Conservation (phyloP, 2,888 invertebrate species). For the Hetaerina titia region DNA sequence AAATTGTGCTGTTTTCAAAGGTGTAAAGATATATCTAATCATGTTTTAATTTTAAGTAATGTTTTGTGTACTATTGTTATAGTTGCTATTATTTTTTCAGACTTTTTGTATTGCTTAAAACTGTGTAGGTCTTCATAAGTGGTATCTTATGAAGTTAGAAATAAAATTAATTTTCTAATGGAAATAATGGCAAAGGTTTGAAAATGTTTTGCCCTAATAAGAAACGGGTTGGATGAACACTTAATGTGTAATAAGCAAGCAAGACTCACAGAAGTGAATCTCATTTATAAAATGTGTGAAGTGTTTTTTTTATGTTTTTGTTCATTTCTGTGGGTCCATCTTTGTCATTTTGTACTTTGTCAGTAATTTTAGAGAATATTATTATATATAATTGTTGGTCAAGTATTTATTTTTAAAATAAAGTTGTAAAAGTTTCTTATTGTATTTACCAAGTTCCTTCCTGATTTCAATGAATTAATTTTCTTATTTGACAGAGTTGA, state of each 20-base stretch:
- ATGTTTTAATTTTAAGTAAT: neutral
- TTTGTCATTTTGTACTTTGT: neutral
- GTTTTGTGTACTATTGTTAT: neutral
- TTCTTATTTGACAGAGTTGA: neutral
- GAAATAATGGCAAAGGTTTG: neutral
- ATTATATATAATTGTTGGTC: conserved; percentile 16
- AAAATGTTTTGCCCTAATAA: neutral
- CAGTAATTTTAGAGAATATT: neutral
- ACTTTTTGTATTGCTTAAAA: neutral
- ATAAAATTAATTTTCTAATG: neutral
- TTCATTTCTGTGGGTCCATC: neutral
- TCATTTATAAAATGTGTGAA: neutral
- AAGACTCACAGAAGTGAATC: conserved; percentile 5
- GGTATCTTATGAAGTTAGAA: too few relatives aligned
- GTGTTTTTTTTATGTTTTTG: conserved; percentile 6
- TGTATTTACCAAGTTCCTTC: neutral
- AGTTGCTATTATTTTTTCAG: neutral
- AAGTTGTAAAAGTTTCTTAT: neutral
- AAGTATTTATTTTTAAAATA: conserved; percentile 55
- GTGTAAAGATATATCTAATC: neutral
- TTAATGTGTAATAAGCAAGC: neutral
- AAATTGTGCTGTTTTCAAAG: neutral
- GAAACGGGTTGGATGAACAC: neutral
- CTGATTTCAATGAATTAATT: neutral
- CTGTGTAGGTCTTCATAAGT: too few relatives aligned